Evolutionary conservation across 1,140 invertebrate species (phyloP), one percentile per base, ranked within the genome.

Genomic region (Procambarus virginalis): DNA sequence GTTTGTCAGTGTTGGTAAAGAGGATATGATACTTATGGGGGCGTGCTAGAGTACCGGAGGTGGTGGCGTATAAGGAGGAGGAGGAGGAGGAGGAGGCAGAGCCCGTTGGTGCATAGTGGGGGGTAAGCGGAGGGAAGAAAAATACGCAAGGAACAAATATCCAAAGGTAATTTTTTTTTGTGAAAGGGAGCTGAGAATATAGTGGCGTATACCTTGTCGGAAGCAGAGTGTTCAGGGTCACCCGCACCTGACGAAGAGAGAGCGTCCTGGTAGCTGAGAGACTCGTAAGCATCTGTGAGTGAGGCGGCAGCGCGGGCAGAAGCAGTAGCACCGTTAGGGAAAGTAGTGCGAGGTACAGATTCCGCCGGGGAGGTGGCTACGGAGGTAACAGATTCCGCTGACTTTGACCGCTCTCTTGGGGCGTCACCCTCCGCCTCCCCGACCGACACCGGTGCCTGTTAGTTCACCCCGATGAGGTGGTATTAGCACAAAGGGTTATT

Each of bases 201-300:
- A 55, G n/a, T 80, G 12, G 5, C 0, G 90, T 84, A 75, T 91
- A 93, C 87, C 92, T 87, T 82, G 87, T 92, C 92, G 84, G 92
- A n/a, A 86, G 91, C 76, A 83, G 89, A 68, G 90, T 84, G 14
- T 46, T 86, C 73, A 86, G 91, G 22, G 68, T 60, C n/a, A 85
- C 76, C 55, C 91, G 78, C 78, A 45, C 76, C 84, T 58, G 73
- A 76, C 34, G 86, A 34, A 46, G 86, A 78, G 68, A 91, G 78
- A n/a, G 91, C 91, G 58, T 91, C 91, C 55, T 91, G 82, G 83
- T 89, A 91, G 64, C 85, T 91, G 17, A 91, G 49, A 46, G 83
- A 75, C 82, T 91, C 91, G 78, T 89, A 92, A 22, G 58, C 89
- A 48, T 89, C 89, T 9, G 70, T 60, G 75, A 22, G 46, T 20